Evolutionary conservation across 2,888 invertebrate genomes (phyloP).

Genomic region (Hybos culiciformis): DNA sequence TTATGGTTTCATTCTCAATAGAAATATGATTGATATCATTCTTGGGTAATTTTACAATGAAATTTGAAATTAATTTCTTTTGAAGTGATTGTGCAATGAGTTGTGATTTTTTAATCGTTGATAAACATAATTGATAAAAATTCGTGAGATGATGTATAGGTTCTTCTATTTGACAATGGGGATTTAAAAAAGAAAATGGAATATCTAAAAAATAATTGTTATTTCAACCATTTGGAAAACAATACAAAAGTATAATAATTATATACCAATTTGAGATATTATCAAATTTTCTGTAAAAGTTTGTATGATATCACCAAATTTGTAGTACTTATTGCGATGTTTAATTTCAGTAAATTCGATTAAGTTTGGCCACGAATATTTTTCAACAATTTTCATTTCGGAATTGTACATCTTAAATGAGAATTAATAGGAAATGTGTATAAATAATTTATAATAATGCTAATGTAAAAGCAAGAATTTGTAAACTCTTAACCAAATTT

Average conservation of each 20-base stretch:
- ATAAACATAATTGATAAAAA: slow-evolving; percentile 13
- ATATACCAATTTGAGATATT: neutral
- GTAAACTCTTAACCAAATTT: neutral
- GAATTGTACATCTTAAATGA: no score
- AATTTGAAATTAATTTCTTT: slow-evolving; percentile 7
- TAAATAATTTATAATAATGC: neutral
- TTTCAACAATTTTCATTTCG: neutral
- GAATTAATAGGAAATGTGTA: neutral
- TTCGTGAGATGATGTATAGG: slow-evolving; percentile 23
- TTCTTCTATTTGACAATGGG: slow-evolving; percentile 23
- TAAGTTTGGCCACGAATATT: neutral
- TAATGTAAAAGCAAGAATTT: neutral
- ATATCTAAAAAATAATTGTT: slow-evolving; percentile 18
- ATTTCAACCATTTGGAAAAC: neutral
- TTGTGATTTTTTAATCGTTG: slow-evolving; percentile 17
- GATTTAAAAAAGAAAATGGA: slow-evolving; percentile 22
- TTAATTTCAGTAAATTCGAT: neutral
- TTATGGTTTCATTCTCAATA: neutral
- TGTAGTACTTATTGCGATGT: neutral
- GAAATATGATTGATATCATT: neutral
- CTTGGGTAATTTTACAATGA: neutral
- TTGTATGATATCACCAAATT: neutral
- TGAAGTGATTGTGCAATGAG: slow-evolving; percentile 8
- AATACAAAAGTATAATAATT: neutral
- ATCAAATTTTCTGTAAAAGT: neutral